Evolutionary conservation across 2,113 vertebrate species (phyloP).

Genomic region (Hipposideros armiger): DNA sequence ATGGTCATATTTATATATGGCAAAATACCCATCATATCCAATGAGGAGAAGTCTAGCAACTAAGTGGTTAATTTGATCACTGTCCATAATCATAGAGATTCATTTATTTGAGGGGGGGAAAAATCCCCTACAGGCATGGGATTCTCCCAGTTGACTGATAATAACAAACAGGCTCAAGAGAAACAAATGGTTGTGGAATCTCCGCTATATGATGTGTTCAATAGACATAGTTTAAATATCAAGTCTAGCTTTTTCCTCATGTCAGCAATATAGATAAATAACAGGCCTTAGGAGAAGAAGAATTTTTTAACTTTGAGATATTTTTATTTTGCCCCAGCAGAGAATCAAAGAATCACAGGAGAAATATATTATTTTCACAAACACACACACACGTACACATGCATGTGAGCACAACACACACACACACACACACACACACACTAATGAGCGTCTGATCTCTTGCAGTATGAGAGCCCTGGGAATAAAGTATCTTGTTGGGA

Average conservation of each 20-base stretch:
- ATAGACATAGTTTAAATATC: constrained; percentile 30
- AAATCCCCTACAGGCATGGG: neutral
- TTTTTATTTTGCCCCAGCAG: constrained; percentile 74
- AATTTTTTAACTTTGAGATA: neutral
- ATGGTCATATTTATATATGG: neutral
- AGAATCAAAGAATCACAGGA: constrained; percentile 69
- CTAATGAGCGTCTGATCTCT: constrained; percentile 79
- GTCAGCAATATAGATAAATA: constrained; percentile 57
- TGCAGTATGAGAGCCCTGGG: constrained; percentile 83
- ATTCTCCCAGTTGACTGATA: constrained; percentile 21
- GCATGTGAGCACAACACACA: neutral
- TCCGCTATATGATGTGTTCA: neutral
- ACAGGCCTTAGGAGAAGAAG: constrained; percentile 42
- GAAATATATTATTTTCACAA: constrained; percentile 56
- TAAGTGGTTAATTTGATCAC: constrained; percentile 28
- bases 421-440: neutral
- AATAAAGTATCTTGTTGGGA: constrained; percentile 87
- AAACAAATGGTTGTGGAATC: constrained; percentile 62
- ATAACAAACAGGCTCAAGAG: constrained; percentile 41
- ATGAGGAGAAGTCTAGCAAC: neutral
- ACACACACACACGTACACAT: neutral
- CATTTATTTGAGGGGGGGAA: neutral
- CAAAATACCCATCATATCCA: neutral
- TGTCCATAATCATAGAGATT: neutral
- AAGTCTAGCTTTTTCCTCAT: constrained; percentile 22